These are phyloP conservation scores for Girardia tigrina DNA, from an alignment of 2,888 invertebrate genomes.

Conservation along the genomic window DNA sequence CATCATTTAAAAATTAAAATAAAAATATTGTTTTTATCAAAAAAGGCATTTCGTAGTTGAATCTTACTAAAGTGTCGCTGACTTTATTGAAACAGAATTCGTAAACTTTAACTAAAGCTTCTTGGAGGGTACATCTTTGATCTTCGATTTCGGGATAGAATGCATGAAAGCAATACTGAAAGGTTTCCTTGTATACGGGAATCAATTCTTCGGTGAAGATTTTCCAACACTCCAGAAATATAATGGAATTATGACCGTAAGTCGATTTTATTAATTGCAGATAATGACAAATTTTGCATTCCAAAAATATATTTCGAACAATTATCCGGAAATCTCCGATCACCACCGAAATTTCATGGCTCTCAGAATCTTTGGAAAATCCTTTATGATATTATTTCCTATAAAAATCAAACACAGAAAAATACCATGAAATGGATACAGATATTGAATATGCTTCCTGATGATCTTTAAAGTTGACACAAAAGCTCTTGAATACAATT, in stretches of 20 bases:
- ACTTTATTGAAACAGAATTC: conserved; percentile 7
- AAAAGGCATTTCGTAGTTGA: no score
- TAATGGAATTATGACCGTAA: not conserved
- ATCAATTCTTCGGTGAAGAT: not conserved
- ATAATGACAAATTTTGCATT: conserved; percentile 11
- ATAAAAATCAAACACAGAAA: no score
- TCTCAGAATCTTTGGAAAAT: not conserved
- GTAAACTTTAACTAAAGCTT: not conserved
- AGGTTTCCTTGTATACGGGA: not conserved
- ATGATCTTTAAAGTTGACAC: not conserved
- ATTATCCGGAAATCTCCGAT: conserved; percentile 10
- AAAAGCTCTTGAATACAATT: conserved; percentile 6
- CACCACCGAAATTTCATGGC: not conserved
- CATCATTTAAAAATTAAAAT: not conserved
- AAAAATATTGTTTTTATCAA: not conserved
- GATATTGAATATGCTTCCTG: not conserved
- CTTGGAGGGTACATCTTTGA: not conserved
- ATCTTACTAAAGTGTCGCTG: not conserved
- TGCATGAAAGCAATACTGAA: not conserved
- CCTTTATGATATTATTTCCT: not conserved
- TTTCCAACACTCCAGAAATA: not conserved
- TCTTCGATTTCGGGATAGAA: conserved; percentile 13
- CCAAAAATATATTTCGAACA: not conserved
- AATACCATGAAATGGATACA: not conserved
- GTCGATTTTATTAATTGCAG: not conserved